Evolutionary conservation across 2,113 vertebrate species (phyloP), one percentile per base, ranked within the genome.

Genomic region (Embiotoca jacksoni): DNA sequence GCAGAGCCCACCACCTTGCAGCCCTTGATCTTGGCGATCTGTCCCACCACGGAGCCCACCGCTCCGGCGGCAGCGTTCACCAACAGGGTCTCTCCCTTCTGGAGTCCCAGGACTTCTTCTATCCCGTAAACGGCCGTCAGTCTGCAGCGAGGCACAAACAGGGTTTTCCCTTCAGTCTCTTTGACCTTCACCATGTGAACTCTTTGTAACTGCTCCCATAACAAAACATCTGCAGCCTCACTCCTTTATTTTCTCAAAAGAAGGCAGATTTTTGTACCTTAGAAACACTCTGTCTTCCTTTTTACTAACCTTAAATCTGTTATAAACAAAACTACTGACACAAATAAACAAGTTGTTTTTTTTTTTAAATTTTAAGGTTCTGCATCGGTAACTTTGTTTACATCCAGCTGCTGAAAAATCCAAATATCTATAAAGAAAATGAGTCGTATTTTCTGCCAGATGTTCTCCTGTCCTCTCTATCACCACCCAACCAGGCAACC

Each of bases 11-110:
- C 95, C 75, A 97, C 97, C 91, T 91, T 97, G 64, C 96, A 97
- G 68, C 96, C 96, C 82, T 95, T 96, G 52, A 97, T 93, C 91
- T 97, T 97, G 15, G 95, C 95, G 0, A 98, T 93, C 86, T 98
- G 97, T 2, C 96, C 97, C 68, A 95, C 97, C 9, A 96, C 84
- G 0, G 92, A 92, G 70, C 97, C 96, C 86, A 98, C 96, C 0
- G 96, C 97, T 0, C 97, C 97, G 1, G 96, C 95, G 14, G 96
- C 97, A 7, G 95, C 95, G 39, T 95, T 98, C 57, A 98, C 94
- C 78, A 98, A 63, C 73, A 98, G 88, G 0, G 94, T 96, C n/a
- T 98, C 96, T 16, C 96, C 96, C 15, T 93, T 33, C 87, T 96
- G 93, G 3, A 95, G 74, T 7, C 86, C 93, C 84, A 96, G 91